Evolutionary conservation across 2,113 vertebrate genomes (phyloP), one percentile per base, ranked within the genome.

Genomic region (Silurus asotus): DNA sequence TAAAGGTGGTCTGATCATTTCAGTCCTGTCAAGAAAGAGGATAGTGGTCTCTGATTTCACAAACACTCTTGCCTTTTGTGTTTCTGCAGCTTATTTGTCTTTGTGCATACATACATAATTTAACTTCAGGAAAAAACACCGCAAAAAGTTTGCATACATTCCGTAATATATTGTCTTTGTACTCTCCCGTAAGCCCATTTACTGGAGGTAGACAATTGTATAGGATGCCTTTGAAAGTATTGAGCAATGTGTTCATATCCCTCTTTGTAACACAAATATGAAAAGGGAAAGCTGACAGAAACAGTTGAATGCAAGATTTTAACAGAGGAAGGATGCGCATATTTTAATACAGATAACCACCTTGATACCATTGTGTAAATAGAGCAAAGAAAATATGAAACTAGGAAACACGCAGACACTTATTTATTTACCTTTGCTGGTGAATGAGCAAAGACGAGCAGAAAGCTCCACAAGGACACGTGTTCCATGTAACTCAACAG

Each of bases 41-140:
- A 79, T 5, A 45, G 77, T 19, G 8, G 25, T 58, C 4, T 78
- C 76, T 17, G 51, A 79, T 59, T 78, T 79, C 56, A 45, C 77
- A 79, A 59, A 79, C 77, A 79, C 58, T 79, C 55, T 79, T 79
- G 55, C 55, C 25, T 59, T 6, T 58, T 79, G 14, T 79, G 76
- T 78, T 28, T 58, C 6, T 37, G 15, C 25, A 37, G 74, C 53
- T n/a, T 17, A 74, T 9, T 23, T 25, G 74, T 76, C 23, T 53
- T 76, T 78, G 76, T 5, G 5, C 25, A 59, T 11, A 8, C 77
- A 79, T 58, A 15, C 25, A 45, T 28, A 59, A 59, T 59, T 23
- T n/a, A 37, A 45, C 17, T 45, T 79, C 56, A 61, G 55, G 8
- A 79, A 79, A 37, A 37, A 79, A 37, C 25, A 45, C 13, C 53